Conservation (phyloP, 1,140 invertebrate genomes). For the Bombus fervidus region DNA sequence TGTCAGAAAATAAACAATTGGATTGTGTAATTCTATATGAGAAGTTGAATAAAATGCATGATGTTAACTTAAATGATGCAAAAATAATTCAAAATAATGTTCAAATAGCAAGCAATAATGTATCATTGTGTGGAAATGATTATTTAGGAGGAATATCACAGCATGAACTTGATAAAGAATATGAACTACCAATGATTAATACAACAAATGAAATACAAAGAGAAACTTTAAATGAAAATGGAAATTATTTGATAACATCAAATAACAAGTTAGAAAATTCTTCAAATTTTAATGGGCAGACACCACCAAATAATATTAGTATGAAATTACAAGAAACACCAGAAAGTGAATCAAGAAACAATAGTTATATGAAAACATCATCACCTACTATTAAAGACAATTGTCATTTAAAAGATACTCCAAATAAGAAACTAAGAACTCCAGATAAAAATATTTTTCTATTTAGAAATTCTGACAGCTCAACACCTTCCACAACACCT, state of each 20-base stretch:
- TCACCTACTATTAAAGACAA: background rate
- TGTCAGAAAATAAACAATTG: background rate
- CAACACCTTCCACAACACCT: background rate
- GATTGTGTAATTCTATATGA: conserved; percentile 7
- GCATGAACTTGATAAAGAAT: background rate
- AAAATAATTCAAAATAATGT: background rate
- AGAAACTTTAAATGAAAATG: background rate
- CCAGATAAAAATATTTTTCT: background rate
- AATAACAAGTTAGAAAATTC: background rate
- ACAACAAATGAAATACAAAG: background rate
- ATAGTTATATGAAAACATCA: background rate
- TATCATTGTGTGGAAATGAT: background rate
- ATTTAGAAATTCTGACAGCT: background rate
- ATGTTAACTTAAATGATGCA: background rate
- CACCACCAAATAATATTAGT: background rate
- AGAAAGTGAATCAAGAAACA: background rate
- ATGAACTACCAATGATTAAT: background rate
- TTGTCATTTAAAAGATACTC: background rate
- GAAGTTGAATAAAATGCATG: background rate
- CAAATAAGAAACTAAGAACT: background rate
- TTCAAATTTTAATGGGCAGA: background rate
- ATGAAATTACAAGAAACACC: background rate
- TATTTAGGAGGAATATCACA: background rate
- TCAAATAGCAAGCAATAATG: background rate
- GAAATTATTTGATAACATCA: background rate